These are phyloP conservation scores for Eubucco bourcierii DNA, from an alignment of 2,113 vertebrate genomes.

Conservation along the genomic window DNA sequence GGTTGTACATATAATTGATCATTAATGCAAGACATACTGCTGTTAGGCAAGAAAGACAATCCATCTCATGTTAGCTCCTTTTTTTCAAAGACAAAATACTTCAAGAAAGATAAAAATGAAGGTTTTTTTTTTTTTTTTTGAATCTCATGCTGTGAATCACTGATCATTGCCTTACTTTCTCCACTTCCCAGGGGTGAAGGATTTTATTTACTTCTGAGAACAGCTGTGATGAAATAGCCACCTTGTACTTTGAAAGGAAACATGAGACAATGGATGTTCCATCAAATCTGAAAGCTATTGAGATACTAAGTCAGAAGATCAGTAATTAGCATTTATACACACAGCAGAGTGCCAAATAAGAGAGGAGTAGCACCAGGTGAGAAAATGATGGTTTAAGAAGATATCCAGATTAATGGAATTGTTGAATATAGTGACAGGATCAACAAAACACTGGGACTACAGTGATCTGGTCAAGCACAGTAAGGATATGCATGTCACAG, in stretches of 20 bases:
- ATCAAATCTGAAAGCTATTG: background rate
- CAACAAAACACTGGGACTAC: background rate
- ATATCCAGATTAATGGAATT: background rate
- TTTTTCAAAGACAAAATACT: constrained; percentile 47
- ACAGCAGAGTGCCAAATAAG: background rate
- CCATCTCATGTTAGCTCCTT: constrained; percentile 9
- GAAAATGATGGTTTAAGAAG: constrained; percentile 39
- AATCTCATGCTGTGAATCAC: constrained; percentile 30
- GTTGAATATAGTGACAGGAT: background rate
- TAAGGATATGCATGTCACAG: background rate
- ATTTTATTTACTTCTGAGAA: constrained; percentile 66
- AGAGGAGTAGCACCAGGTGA: background rate
- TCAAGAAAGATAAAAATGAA: constrained; percentile 43
- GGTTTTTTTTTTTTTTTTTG: background rate
- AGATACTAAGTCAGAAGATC: constrained; percentile 3
- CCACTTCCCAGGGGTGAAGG: constrained; percentile 27
- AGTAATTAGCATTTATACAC: constrained; percentile 5
- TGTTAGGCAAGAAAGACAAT: constrained; percentile 15
- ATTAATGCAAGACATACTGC: constrained; percentile 29
- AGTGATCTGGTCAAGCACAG: background rate
- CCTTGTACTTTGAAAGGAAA: constrained; percentile 22
- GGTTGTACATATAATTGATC: constrained; percentile 45
- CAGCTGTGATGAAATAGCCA: constrained; percentile 43
- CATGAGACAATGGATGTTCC: background rate
- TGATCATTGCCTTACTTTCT: constrained; percentile 38